phyloP scores from a whole-genome alignment of 1,140 invertebrate species.

The Lamellibrachia luymesi region DNA sequence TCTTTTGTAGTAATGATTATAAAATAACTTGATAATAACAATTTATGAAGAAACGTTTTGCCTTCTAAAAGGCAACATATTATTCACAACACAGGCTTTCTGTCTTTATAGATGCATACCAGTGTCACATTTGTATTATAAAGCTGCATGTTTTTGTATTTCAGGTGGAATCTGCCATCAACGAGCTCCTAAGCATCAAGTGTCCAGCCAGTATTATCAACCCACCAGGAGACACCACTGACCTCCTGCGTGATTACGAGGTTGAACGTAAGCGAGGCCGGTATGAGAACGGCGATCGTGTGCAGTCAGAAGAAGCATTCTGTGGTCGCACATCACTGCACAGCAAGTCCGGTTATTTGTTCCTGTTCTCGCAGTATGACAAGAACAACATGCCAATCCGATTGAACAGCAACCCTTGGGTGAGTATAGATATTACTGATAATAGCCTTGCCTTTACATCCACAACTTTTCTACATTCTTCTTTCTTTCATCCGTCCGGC shows the following conservation, averaged over 20 bases:
- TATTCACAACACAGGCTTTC: too few species aligned
- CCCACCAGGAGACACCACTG: neutral
- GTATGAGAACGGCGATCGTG: neutral
- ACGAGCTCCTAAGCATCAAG: neutral
- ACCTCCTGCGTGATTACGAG: neutral
- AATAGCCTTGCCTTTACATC: neutral
- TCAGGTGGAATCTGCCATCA: neutral
- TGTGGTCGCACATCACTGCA: neutral
- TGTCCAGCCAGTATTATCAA: neutral
- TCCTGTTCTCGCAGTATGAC: neutral
- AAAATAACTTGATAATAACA: too few species aligned
- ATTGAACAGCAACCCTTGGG: neutral
- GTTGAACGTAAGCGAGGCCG: neutral
- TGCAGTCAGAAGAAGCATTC: neutral
- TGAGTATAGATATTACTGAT: neutral
- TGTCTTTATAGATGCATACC: too few species aligned
- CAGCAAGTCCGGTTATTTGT: neutral
- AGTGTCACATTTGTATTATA: too few species aligned
- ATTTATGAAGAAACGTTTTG: too few species aligned
- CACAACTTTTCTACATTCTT: neutral
- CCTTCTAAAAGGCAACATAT: too few species aligned
- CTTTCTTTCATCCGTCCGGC: neutral
- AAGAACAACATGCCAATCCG: neutral
- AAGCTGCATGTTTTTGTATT: neutral
- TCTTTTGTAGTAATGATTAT: too few species aligned